Base-by-base conservation (phyloP, 2,797 vertebrate genomes). In the Sebastes matsubarae region DNA sequence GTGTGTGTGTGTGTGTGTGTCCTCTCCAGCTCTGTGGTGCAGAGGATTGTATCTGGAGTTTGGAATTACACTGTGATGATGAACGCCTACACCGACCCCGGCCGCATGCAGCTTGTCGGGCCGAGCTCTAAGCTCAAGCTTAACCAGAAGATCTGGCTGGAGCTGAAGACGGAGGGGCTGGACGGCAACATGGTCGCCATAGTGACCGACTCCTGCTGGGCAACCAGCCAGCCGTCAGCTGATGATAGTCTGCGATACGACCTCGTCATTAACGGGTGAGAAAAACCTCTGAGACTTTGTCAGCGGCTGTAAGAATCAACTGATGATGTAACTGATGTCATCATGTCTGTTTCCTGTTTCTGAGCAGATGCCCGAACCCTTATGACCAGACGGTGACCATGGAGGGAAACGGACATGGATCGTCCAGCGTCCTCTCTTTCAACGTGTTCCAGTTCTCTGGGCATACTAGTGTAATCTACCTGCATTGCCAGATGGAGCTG, bases 91-190 rank as follows among this genome's bases (percentile, higher is more conserved):
- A 64, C 3, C n/a, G 61, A 64, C n/a, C 8, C 32, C n/a, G 3
- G 10, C n/a, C 32, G 11, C n/a, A 3, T 4, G 12, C 2, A 22
- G 6, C 20, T 13, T 1, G n/a, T 38, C 1, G 4, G 1, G 11
- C 2, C 32, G 32, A n/a, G 30, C 6, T 2, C 61, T 0, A 0
- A 64, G n/a, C 0, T 64, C 32, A 0, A 22, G n/a, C 32, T 64
- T 1, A 24, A 64, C 61, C 61, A 64, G 32, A 64, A 34, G 61
- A 1, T 64, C 30, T 64, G 61, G 61, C 2, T 64, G 11, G 11
- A 64, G 32, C 32, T 64, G 61, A 36, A 36, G 32, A 14, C 61
- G 12, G 20, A 22, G 6, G 61, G 34, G 12, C 11, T 64, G 61
- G 32, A 36, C 6, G 20, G 3, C 11, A 24, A 36, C 11, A 13